These are phyloP conservation scores for Phalangium opilio DNA, from an alignment of 2,888 invertebrate genomes.

Conservation along the genomic window DNA sequence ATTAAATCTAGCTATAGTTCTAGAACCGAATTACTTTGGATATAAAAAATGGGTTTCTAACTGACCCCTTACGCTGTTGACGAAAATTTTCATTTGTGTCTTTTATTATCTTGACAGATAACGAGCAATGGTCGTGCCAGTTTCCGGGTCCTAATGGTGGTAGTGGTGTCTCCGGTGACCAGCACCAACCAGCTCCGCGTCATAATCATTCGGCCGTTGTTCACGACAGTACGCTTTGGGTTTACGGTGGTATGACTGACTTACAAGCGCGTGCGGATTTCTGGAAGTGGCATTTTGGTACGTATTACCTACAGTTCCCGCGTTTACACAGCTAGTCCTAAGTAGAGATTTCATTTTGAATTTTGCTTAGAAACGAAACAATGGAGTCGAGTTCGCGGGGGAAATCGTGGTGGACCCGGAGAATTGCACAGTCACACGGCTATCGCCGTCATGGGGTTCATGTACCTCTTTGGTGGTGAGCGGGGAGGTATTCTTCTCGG, in stretches of 20 bases:
- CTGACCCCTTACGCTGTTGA: too few relatives aligned
- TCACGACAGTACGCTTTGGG: constrained; percentile 61
- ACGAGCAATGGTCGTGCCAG: too few relatives aligned
- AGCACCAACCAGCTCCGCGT: constrained; percentile 44
- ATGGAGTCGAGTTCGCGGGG: constrained; percentile 21
- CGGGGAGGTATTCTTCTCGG: constrained; percentile 50
- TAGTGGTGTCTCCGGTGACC: constrained; percentile 8
- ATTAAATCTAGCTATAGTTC: too few relatives aligned
- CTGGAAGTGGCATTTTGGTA: constrained; percentile 61
- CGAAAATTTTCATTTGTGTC: too few relatives aligned
- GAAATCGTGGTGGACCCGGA: constrained; percentile 40
- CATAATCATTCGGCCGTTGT: constrained; percentile 73
- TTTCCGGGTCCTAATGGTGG: too few relatives aligned
- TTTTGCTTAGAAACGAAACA: constrained; percentile 18
- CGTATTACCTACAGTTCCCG: too few relatives aligned
- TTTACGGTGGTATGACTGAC: constrained; percentile 77
- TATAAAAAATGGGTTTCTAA: too few relatives aligned
- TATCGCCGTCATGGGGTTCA: constrained; percentile 55
- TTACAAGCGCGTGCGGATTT: constrained; percentile 58
- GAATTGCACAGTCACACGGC: constrained; percentile 61
- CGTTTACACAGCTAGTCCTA: not conserved
- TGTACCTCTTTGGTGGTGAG: constrained; percentile 68
- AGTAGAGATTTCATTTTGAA: too few relatives aligned
- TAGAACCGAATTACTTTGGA: too few relatives aligned
- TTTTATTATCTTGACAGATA: too few relatives aligned